Evolutionary conservation across 2,888 invertebrate genomes (phyloP), one percentile per base, ranked within the genome.

Genomic region (Lamellibrachia satsuma): DNA sequence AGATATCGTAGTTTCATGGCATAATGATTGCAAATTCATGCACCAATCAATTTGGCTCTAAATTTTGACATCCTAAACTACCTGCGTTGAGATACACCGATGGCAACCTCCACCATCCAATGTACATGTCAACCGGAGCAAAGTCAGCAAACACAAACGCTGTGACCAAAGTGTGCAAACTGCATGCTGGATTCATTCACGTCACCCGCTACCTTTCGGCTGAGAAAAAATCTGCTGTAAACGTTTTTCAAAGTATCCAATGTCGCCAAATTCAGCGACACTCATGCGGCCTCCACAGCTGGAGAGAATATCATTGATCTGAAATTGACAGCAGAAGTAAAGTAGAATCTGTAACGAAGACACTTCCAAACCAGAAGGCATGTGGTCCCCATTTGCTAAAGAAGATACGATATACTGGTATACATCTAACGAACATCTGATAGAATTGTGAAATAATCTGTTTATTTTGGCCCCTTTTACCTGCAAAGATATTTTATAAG

Each of bases 301-400:
- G 92, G 95, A 95, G 91, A 96, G 94, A 92, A 96, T 95, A 93
- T 95, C 96, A 94, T 96, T 95, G 93, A 96, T 96, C 96, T 96
- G 95, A 93, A 75, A 75, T 75, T 75, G 75, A 75, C 22, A 22
- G 75, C 75, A 94, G 94, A 57, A 3, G 75, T n/a, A 75, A 75
- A 75, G 75, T 75, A 75, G 22, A 75, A 75, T 75, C 22, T 75
- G 1, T 75, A 22, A 75, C 2, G 75, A 75, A 75, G 75, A 75
- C 22, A 15, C 22, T 9, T 60, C 39, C 39, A 39, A 0, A 39
- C 39, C 8, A 60, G 15, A 11, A 15, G 22, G 22, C 15, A 57
- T 57, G 57, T 57, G 8, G 57, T 11, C 57, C 15, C 4, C 57
- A 57, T 57, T 7, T 57, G 57, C 57, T 57, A 57, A 57, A 57